phyloP scores from a whole-genome alignment of 2,113 vertebrate genomes.

The Propithecus coquereli region DNA sequence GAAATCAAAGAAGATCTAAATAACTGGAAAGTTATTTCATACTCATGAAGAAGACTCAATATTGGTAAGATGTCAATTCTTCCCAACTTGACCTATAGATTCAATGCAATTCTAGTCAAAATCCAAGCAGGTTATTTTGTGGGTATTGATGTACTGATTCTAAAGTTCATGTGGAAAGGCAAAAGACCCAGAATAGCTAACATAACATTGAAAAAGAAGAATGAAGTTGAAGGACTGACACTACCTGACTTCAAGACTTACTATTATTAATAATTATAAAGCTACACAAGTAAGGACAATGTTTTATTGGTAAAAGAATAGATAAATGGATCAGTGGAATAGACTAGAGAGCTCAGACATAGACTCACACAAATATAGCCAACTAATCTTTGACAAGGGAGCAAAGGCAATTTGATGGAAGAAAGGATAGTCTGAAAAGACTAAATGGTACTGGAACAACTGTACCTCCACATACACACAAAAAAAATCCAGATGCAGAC shows the following conservation, averaged over 20 bases:
- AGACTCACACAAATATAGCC: background rate
- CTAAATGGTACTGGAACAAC: background rate
- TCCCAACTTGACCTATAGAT: background rate
- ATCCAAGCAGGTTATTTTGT: background rate
- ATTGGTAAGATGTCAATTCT: background rate
- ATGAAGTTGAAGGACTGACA: background rate
- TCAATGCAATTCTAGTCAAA: background rate
- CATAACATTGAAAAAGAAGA: background rate
- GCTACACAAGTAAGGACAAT: background rate
- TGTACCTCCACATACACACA: background rate
- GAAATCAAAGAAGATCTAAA: background rate
- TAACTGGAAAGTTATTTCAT: background rate
- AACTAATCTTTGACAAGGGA: background rate
- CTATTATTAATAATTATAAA: background rate
- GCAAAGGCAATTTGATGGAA: background rate
- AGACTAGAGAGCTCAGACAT: background rate
- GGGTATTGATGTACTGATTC: background rate
- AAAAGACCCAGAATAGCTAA: background rate
- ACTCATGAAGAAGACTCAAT: background rate
- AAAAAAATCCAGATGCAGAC: background rate
- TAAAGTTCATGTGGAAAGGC: background rate
- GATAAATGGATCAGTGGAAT: background rate
- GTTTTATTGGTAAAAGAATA: background rate
- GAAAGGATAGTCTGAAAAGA: background rate
- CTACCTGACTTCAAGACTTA: background rate